phyloP scores from a whole-genome alignment of 2,888 invertebrate species.

The Oligia strigilis region DNA sequence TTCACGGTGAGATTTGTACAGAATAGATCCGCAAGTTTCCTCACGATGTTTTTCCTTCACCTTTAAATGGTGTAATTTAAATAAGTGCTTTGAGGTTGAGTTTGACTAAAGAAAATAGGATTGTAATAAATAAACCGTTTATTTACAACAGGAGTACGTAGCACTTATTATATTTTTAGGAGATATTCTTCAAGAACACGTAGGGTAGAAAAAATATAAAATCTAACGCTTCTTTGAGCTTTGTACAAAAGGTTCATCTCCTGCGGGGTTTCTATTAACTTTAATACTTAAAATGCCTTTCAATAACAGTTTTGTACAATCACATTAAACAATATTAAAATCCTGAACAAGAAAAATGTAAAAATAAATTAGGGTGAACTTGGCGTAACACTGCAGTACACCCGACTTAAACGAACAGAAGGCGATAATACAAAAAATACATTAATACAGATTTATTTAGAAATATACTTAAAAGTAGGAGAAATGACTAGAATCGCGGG shows the following conservation, averaged over 20 bases:
- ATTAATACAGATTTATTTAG: slow-evolving; percentile 23
- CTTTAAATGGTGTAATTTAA: not conserved
- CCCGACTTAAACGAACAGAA: slow-evolving; percentile 12
- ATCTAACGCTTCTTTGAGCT: slow-evolving; percentile 49
- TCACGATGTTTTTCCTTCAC: too few relatives aligned
- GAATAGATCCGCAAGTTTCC: too few relatives aligned
- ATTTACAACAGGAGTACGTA: slow-evolving; percentile 84
- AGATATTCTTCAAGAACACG: slow-evolving; percentile 65
- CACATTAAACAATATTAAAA: slow-evolving; percentile 1
- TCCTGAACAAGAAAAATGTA: not conserved
- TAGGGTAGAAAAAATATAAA: slow-evolving; percentile 64
- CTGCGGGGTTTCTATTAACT: not conserved
- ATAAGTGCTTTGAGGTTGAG: not conserved
- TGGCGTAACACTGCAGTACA: slow-evolving; percentile 15
- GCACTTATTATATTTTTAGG: slow-evolving; percentile 86
- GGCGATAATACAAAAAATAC: slow-evolving; percentile 22
- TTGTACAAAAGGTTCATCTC: slow-evolving; percentile 29
- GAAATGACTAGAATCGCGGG: slow-evolving; percentile 70
- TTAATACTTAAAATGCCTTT: slow-evolving; percentile 32
- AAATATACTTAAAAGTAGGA: slow-evolving; percentile 48
- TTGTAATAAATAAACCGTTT: slow-evolving; percentile 73
- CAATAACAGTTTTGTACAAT: slow-evolving; percentile 15
- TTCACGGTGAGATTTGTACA: too few relatives aligned
- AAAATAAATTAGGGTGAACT: slow-evolving; percentile 11
- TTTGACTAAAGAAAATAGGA: slow-evolving; percentile 58